These are phyloP conservation scores for Syngnathus rostellatus DNA, from an alignment of 2,797 vertebrate genomes.

Conservation along the genomic window DNA sequence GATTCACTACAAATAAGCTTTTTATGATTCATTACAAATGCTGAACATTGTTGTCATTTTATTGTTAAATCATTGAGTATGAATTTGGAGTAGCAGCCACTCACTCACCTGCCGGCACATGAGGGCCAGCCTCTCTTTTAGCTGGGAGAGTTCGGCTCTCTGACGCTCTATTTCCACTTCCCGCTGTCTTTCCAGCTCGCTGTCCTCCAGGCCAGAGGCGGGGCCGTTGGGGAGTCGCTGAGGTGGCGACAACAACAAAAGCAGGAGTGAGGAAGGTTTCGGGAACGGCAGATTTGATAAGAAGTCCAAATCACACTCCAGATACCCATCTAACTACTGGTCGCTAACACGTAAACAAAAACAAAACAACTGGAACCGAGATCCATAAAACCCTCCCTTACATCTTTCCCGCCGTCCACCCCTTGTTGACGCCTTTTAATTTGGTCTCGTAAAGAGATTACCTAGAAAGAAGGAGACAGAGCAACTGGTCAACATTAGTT, in stretches of 20 bases:
- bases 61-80: too few relatives aligned
- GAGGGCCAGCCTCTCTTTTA: slow-evolving; percentile 83
- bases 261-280: slow-evolving; percentile 9
- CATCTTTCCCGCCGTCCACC: slow-evolving; percentile 76
- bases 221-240: slow-evolving; percentile 75
- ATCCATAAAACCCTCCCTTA: slow-evolving; percentile 66
- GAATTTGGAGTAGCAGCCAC: too few relatives aligned
- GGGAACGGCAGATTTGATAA: not conserved
- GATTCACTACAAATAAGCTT: slow-evolving; percentile 20
- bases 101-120: slow-evolving; percentile 82
- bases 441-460: slow-evolving; percentile 76
- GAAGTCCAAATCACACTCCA: slow-evolving; percentile 30
- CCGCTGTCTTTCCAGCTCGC: slow-evolving; percentile 74
- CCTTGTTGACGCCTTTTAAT: slow-evolving; percentile 78
- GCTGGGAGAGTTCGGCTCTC: slow-evolving; percentile 81
- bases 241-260: slow-evolving; percentile 12
- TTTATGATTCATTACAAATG: too few relatives aligned
- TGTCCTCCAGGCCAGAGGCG: slow-evolving; percentile 71
- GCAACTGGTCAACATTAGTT: slow-evolving; percentile 14
- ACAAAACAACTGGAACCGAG: slow-evolving; percentile 60
- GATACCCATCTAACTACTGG: slow-evolving; percentile 48
- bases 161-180: slow-evolving; percentile 83
- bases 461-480: slow-evolving; percentile 57
- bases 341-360: slow-evolving; percentile 55
- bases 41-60: too few relatives aligned